A percentile compares a stretch with the other conserved stretches of the same genome.
Evolutionary conservation across 2,113 vertebrate genomes (phyloP).

Genomic region (Rhea americana): DNA sequence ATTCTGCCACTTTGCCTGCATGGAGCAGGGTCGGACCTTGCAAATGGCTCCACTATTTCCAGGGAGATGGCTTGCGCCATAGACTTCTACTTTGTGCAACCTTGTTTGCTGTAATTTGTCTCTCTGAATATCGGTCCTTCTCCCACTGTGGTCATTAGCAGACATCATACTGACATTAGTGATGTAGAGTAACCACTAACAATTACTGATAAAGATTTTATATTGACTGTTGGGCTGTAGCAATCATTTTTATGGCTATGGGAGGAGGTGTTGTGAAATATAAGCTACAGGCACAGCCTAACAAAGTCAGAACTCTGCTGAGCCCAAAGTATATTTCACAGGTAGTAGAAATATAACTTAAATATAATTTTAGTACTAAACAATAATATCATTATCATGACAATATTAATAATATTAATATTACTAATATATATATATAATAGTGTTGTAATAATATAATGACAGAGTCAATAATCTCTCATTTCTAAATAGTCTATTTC

Average conservation of each 20-base stretch:
- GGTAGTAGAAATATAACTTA: background rate
- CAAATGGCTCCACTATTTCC: accelerated
- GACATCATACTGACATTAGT: background rate
- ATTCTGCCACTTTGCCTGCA: background rate
- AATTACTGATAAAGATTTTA: background rate
- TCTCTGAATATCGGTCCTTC: background rate
- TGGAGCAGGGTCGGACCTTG: background rate
- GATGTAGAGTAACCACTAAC: background rate
- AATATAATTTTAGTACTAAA: no score
- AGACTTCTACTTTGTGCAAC: background rate
- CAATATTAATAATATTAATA: no score
- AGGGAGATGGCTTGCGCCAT: background rate
- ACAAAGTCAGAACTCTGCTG: background rate
- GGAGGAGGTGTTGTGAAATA: background rate
- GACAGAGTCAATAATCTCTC: no score
- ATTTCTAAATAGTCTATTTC: background rate
- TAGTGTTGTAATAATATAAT: no score
- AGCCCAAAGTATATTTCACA: background rate
- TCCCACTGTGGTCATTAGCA: background rate
- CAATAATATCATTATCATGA: no score
- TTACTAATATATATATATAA: no score
- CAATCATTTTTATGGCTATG: background rate
- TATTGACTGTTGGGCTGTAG: background rate
- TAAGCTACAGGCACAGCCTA: background rate
- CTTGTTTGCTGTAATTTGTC: background rate